A percentile compares a stretch with the other conserved stretches of the same genome.
Evolutionary conservation across 2,113 vertebrate genomes (phyloP).

Genomic region (Hippoglossus stenolepis): DNA sequence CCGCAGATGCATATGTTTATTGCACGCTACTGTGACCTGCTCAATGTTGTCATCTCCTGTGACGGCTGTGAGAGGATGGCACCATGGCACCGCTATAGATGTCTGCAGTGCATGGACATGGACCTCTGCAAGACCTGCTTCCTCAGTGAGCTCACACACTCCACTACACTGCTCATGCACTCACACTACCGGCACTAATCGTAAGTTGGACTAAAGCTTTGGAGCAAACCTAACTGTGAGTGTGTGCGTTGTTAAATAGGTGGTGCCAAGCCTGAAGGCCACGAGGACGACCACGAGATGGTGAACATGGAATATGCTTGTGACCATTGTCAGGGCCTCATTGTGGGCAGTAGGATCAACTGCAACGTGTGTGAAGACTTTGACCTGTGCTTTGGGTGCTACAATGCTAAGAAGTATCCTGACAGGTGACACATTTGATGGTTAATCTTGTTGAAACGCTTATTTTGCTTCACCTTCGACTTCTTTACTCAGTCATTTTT

Average conservation of each 20-base stretch:
- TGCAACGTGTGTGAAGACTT: conserved; percentile 97
- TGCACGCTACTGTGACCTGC: conserved; percentile 94
- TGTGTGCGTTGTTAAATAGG: conserved; percentile 76
- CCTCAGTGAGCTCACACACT: conserved; percentile 85
- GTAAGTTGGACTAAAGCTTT: neutral
- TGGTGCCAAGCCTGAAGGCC: conserved; percentile 95
- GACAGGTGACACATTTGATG: conserved; percentile 85
- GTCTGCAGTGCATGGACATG: conserved; percentile 97
- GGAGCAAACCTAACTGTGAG: neutral
- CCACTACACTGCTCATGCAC: neutral
- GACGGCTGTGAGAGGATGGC: conserved; percentile 96
- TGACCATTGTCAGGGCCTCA: conserved; percentile 96
- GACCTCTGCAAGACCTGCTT: conserved; percentile 98
- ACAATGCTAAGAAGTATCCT: conserved; percentile 93
- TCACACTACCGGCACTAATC: neutral
- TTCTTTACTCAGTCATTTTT: neutral
- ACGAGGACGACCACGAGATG: conserved; percentile 97
- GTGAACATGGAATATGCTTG: conserved; percentile 98
- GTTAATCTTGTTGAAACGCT: neutral
- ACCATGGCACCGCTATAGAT: conserved; percentile 96
- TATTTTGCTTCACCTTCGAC: neutral
- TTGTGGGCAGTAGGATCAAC: conserved; percentile 95
- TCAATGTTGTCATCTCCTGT: conserved; percentile 97
- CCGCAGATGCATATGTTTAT: conserved; percentile 99
- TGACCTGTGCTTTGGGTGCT: conserved; percentile 97